Evolutionary conservation across 2,888 invertebrate genomes (phyloP).

Genomic region (Agapetus fuscipes): DNA sequence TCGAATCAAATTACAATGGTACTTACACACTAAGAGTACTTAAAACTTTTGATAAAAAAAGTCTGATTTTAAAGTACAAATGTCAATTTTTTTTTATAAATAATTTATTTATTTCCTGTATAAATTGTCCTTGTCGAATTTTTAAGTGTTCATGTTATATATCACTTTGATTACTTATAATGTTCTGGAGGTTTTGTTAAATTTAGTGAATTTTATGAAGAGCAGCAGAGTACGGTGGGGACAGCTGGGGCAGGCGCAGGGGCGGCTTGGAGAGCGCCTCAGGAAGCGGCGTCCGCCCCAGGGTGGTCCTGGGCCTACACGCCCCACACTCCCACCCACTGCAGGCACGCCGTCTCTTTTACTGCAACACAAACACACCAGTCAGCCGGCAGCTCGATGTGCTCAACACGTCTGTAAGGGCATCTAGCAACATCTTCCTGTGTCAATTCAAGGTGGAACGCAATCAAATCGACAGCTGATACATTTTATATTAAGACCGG

Average conservation of each 20-base stretch:
- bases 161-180: slow-evolving; percentile 16
- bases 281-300: slow-evolving; percentile 2
- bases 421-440: too few species aligned
- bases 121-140: slow-evolving; percentile 13
- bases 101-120: slow-evolving; percentile 23
- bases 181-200: slow-evolving; percentile 4
- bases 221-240: slow-evolving; percentile 18
- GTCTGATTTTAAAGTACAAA: slow-evolving; percentile 23
- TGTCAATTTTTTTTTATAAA: slow-evolving; percentile 15
- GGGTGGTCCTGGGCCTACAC: slow-evolving; percentile 19
- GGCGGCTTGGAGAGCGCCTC: slow-evolving; percentile 23
- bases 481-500: too few species aligned
- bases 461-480: too few species aligned
- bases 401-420: too few species aligned
- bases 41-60: slow-evolving; percentile 21
- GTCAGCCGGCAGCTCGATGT: too few species aligned
- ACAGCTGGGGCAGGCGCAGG: slow-evolving; percentile 7
- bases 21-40: slow-evolving; percentile 14
- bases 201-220: slow-evolving; percentile 5
- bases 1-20: slow-evolving; percentile 23
- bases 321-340: slow-evolving; percentile 27
- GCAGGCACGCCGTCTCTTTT: slow-evolving; percentile 50
- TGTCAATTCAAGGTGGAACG: too few species aligned
- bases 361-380: slow-evolving; percentile 31
- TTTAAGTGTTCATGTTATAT: slow-evolving; percentile 7